Base-by-base conservation (phyloP, 2,797 vertebrate species). In the Fistularia commersonii region DNA sequence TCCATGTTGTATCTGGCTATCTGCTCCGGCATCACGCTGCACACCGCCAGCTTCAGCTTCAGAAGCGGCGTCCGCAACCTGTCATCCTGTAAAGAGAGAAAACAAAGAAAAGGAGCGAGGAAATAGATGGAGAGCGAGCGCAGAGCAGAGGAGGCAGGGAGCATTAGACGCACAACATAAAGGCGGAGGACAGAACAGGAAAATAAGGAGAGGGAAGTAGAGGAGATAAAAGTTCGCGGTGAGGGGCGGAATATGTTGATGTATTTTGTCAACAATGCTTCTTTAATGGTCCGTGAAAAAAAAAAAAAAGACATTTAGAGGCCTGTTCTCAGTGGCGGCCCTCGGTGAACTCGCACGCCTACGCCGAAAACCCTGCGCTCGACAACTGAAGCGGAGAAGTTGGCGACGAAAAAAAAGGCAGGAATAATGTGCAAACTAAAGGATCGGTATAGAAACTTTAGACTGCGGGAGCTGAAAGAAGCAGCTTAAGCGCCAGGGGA, bases 11-110 rank as follows among this genome's bases (percentile, higher is more conserved):
- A 98, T 80, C 90, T 92, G 52, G 91, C 89, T 8, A 95, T 88
- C 84, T 99, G 97, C 57, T 95, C 94, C 5, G 96, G 97, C 97
- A 99, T 99, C 67, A 93, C 93, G 0, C 89, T 95, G 69, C 93
- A 95, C 76, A 99, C 94, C 1, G 95, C 96, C 71, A 97, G 70
- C 76, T 96, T 97, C 80, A 99, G 88, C 77, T 95, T 96, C 58
- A 98, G 77, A 71, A 98, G 80, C 1, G 97, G 97, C 42, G 93
- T 89, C 79, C 93, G 91, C 64, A 98, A 83, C 46, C 93, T 91
- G 80, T 98, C 96, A 52, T 98, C 97, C 97, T 98, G 79, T 38
- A 12, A 23, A 12, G 42, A 32, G 48, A 45, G 31, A n/a, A 50
- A 3, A 32, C n/a, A 10, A 11, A 48, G 9, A 61, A 7, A 15